Percentiles rank a stretch among this genome's conserved stretches.
Conservation (phyloP, 2,113 vertebrate species). For the Laticauda laticaudata region DNA sequence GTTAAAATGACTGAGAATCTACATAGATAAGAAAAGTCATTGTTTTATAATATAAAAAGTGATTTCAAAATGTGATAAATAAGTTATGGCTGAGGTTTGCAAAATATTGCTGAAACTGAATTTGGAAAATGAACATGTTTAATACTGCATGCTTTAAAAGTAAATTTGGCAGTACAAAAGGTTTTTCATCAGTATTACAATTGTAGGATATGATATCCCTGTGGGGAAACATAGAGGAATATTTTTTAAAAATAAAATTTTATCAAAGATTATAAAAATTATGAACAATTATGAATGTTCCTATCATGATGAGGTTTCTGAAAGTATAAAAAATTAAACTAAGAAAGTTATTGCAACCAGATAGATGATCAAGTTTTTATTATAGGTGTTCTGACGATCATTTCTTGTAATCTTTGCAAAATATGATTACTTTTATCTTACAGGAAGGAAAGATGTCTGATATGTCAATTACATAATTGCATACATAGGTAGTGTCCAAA, state of each 20-base stretch:
- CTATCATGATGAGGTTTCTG: not conserved
- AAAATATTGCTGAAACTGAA: too few species aligned
- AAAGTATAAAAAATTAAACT: not conserved
- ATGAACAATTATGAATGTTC: not conserved
- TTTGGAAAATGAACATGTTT: too few species aligned
- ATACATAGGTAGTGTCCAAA: not conserved
- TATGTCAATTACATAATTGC: not conserved
- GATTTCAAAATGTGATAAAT: too few species aligned
- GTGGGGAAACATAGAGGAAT: not conserved
- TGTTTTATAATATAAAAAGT: too few species aligned
- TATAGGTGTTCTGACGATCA: not conserved
- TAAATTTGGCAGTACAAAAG: not conserved
- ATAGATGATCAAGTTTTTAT: not conserved
- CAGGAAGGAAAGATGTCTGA: not conserved
- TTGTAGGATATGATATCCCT: not conserved
- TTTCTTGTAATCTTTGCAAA: not conserved
- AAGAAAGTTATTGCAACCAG: not conserved
- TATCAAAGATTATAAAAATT: not conserved
- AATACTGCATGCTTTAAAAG: too few species aligned
- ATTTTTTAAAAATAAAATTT: not conserved
- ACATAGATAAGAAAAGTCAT: too few species aligned
- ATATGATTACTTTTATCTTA: not conserved
- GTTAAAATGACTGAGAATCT: too few species aligned
- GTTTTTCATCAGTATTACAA: not conserved
- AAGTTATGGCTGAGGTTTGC: too few species aligned